Conservation (phyloP, 2,113 vertebrate species). For the Gadus chalcogrammus region DNA sequence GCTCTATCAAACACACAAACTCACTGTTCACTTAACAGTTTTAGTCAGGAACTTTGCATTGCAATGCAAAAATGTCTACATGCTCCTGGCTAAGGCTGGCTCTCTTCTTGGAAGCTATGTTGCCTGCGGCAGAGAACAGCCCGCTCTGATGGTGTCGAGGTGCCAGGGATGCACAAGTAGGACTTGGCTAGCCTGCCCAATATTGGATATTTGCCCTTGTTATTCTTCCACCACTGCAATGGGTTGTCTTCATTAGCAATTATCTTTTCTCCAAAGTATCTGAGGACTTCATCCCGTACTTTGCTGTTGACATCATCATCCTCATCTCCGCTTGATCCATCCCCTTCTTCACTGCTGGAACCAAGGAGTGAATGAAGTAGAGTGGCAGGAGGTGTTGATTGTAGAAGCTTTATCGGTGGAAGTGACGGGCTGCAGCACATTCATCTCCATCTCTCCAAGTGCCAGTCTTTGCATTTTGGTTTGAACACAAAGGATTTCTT, state of each 20-base stretch:
- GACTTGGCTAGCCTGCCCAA: slow-evolving; percentile 12
- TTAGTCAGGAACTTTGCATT: slow-evolving; percentile 14
- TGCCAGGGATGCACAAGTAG: slow-evolving; percentile 19
- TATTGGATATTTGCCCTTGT: slow-evolving; percentile 19
- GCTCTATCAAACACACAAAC: too few relatives aligned
- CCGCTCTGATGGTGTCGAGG: slow-evolving; percentile 30
- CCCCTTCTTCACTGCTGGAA: too few relatives aligned
- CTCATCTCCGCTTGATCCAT: too few relatives aligned
- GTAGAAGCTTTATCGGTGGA: too few relatives aligned
- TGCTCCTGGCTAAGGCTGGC: slow-evolving; percentile 27
- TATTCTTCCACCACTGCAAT: slow-evolving; percentile 20
- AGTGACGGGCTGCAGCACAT: too few relatives aligned
- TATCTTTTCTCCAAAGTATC: too few relatives aligned
- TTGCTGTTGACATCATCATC: slow-evolving; percentile 23
- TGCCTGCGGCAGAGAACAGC: slow-evolving; percentile 35
- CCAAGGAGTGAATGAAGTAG: too few relatives aligned
- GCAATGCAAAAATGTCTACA: slow-evolving; percentile 29
- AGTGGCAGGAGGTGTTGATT: too few relatives aligned
- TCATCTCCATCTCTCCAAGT: too few relatives aligned
- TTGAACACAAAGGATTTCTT: too few relatives aligned
- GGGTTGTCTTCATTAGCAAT: slow-evolving; percentile 27
- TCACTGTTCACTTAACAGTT: too few relatives aligned
- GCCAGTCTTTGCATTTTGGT: too few relatives aligned
- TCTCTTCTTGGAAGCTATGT: slow-evolving; percentile 33
- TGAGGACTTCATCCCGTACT: slow-evolving; percentile 26